Conservation (phyloP, 2,797 vertebrate species). For the Helarctos malayanus region DNA sequence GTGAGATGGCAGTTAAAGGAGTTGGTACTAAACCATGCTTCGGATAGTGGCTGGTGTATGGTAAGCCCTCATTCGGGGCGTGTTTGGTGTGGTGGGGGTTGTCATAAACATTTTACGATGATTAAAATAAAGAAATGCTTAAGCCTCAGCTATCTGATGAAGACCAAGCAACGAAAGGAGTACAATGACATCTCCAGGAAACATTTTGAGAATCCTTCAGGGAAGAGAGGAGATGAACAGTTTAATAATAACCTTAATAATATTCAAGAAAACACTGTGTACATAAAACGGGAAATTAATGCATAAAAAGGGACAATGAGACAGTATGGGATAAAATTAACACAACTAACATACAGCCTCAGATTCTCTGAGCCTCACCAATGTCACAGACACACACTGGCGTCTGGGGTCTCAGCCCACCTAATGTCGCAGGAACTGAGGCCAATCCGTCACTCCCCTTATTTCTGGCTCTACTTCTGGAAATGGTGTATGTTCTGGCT, state of each 20-base stretch:
- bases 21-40: background rate
- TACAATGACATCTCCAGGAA: background rate
- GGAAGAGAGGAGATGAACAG: conserved; percentile 16
- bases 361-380: background rate
- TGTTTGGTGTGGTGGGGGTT: background rate
- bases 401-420: background rate
- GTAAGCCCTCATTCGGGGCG: background rate
- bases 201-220: background rate
- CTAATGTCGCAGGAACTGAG: rapidly evolving
- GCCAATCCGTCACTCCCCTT: background rate
- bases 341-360: background rate
- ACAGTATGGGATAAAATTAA: background rate
- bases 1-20: background rate
- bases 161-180: background rate
- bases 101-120: background rate
- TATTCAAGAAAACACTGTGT: background rate
- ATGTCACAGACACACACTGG: background rate
- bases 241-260: background rate
- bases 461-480: background rate
- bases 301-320: background rate
- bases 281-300: background rate
- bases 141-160: background rate
- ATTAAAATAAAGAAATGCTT: conserved; percentile 24
- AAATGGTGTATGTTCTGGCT: background rate
- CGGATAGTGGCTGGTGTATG: background rate